Conservation (phyloP, 2,113 vertebrate genomes). For the Myocastor coypus region DNA sequence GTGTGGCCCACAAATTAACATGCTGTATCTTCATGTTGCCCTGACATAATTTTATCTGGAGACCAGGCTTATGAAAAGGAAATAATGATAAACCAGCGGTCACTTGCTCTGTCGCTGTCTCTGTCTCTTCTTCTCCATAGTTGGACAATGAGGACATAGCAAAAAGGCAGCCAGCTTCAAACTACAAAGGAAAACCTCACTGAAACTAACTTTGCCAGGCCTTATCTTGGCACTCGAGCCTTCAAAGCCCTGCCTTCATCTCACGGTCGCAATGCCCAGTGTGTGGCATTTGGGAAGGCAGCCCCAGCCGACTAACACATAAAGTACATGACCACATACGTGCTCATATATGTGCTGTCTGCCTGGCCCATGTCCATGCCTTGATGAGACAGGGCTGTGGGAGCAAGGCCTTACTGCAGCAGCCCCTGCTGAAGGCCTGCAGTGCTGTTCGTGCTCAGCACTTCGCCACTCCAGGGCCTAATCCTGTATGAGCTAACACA, state of each 20-base stretch:
- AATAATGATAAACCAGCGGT: background rate
- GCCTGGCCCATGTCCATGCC: background rate
- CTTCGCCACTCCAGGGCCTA: background rate
- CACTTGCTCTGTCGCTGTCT: background rate
- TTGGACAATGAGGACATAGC: background rate
- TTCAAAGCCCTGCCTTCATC: background rate
- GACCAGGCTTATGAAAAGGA: background rate
- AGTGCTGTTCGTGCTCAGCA: no score
- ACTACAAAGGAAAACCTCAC: background rate
- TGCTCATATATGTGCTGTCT: background rate
- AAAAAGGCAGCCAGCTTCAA: background rate
- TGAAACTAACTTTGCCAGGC: background rate
- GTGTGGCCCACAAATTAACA: background rate
- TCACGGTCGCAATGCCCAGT: background rate
- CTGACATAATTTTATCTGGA: background rate
- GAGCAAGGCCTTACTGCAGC: background rate
- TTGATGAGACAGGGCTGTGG: background rate
- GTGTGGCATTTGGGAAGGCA: background rate
- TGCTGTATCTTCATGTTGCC: background rate
- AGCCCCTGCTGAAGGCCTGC: rapidly evolving
- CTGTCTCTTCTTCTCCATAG: background rate
- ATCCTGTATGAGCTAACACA: background rate
- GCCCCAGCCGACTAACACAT: background rate
- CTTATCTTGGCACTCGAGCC: background rate
- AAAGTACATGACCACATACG: no score